A percentile compares a stretch with the other conserved stretches of the same genome.
phyloP scores from a whole-genome alignment of 2,797 vertebrate genomes.

The Poeciliopsis paucimaculata region DNA sequence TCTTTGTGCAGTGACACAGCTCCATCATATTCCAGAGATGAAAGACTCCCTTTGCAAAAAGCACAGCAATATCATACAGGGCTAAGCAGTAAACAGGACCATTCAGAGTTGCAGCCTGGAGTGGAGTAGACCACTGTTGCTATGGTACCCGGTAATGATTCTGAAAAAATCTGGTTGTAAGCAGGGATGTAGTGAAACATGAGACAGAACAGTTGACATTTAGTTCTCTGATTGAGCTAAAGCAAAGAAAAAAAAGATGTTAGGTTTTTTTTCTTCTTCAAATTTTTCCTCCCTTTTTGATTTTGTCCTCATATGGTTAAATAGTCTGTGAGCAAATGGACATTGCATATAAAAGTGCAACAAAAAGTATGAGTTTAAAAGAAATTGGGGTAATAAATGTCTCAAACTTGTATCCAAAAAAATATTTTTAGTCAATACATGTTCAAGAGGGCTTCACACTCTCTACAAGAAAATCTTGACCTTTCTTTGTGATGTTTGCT shows the following conservation, averaged over 20 bases:
- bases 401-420: too few species aligned
- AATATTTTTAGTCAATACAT: too few species aligned
- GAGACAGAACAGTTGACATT: constrained; percentile 14
- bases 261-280: neutral
- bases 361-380: too few species aligned
- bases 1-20: constrained; percentile 18
- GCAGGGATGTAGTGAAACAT: constrained; percentile 23
- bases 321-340: neutral
- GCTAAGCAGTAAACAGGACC: constrained; percentile 40
- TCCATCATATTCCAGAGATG: constrained; percentile 38
- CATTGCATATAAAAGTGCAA: too few species aligned
- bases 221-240: neutral
- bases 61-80: constrained; percentile 22
- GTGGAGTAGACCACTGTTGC: constrained; percentile 57
- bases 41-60: constrained; percentile 40
- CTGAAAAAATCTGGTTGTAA: constrained; percentile 28
- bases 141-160: constrained; percentile 61
- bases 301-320: neutral
- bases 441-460: too few species aligned
- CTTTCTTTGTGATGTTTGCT: too few species aligned
- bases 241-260: neutral
- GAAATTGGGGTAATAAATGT: too few species aligned
- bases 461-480: too few species aligned
- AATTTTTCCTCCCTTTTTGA: neutral
- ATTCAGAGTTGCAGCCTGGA: constrained; percentile 47